Evolutionary conservation across 2,888 invertebrate genomes (phyloP).

Genomic region (Troilus luridus): DNA sequence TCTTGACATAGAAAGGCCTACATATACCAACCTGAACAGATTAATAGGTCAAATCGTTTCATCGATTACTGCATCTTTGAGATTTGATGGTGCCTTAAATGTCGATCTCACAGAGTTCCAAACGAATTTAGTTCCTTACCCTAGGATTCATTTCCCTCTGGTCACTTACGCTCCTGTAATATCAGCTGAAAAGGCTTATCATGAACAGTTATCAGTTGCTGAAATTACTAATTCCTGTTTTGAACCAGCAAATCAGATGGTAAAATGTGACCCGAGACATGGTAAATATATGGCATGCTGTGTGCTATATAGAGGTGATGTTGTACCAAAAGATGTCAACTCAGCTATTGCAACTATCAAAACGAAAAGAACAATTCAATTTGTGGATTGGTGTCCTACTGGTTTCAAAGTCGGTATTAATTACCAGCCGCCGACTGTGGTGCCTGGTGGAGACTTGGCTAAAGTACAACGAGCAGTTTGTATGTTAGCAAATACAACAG

Average conservation of each 20-base stretch:
- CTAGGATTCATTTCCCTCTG: conserved; percentile 95
- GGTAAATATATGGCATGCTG: conserved; percentile 80
- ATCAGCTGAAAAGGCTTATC: conserved; percentile 94
- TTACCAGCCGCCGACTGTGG: conserved; percentile 72
- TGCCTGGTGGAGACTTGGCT: conserved; percentile 73
- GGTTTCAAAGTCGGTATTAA: conserved; percentile 71
- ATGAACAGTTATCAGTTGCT: conserved; percentile 90
- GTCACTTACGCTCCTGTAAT: conserved; percentile 93
- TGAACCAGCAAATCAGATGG: conserved; percentile 97
- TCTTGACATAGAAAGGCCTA: conserved; percentile 94
- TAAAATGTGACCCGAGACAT: conserved; percentile 92
- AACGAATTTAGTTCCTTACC: conserved; percentile 93
- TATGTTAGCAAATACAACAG: conserved; percentile 79
- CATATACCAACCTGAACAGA: conserved; percentile 96
- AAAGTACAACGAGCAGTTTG: conserved; percentile 77
- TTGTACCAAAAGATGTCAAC: conserved; percentile 76
- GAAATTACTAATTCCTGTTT: conserved; percentile 97
- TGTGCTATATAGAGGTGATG: conserved; percentile 74
- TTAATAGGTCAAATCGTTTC: conserved; percentile 95
- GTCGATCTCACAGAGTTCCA: conserved; percentile 94
- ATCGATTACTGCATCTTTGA: conserved; percentile 91
- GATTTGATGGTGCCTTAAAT: conserved; percentile 93
- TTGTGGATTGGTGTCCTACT: conserved; percentile 70
- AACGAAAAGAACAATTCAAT: conserved; percentile 74
- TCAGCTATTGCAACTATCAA: conserved; percentile 75